Conservation (phyloP, 2,888 invertebrate genomes). For the Eumerus sabulonum region DNA sequence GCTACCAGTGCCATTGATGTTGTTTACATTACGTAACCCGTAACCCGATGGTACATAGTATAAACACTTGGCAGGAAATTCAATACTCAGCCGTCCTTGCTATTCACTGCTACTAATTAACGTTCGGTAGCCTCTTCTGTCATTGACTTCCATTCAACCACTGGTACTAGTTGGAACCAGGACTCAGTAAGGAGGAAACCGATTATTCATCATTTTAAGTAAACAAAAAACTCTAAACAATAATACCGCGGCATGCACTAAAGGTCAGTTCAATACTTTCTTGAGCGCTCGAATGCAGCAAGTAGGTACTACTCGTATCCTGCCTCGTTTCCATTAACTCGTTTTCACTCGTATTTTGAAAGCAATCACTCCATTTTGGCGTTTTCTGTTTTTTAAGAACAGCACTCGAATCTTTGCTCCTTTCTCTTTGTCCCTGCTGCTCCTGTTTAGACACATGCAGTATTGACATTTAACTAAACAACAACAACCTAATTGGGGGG, state of each 20-base stretch:
- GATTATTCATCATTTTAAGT: slow-evolving; percentile 12
- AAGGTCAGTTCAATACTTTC: slow-evolving; percentile 29
- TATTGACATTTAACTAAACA: slow-evolving; percentile 47
- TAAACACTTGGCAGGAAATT: slow-evolving; percentile 48
- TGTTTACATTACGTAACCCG: too few species aligned
- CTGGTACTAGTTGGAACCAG: not conserved
- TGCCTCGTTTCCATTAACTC: not conserved
- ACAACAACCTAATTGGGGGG: slow-evolving; percentile 15
- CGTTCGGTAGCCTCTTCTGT: slow-evolving; percentile 18
- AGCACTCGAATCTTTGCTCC: slow-evolving; percentile 44
- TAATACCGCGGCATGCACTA: slow-evolving; percentile 19
- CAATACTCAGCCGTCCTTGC: slow-evolving; percentile 30
- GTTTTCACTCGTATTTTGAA: slow-evolving; percentile 33
- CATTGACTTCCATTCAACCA: slow-evolving; percentile 29
- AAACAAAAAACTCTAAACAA: slow-evolving; percentile 30
- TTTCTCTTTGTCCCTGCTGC: not conserved
- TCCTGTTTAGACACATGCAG: slow-evolving; percentile 55
- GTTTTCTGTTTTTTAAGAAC: slow-evolving; percentile 65
- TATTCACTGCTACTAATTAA: too few species aligned
- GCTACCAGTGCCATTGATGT: too few species aligned
- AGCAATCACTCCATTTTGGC: slow-evolving; percentile 46
- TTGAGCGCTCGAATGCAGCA: not conserved
- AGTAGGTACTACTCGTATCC: slow-evolving; percentile 15
- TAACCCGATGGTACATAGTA: slow-evolving; percentile 14
- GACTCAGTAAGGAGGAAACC: too few species aligned